phyloP scores from a whole-genome alignment of 2,797 vertebrate genomes.

The Parauchenoglanis ngamensis region DNA sequence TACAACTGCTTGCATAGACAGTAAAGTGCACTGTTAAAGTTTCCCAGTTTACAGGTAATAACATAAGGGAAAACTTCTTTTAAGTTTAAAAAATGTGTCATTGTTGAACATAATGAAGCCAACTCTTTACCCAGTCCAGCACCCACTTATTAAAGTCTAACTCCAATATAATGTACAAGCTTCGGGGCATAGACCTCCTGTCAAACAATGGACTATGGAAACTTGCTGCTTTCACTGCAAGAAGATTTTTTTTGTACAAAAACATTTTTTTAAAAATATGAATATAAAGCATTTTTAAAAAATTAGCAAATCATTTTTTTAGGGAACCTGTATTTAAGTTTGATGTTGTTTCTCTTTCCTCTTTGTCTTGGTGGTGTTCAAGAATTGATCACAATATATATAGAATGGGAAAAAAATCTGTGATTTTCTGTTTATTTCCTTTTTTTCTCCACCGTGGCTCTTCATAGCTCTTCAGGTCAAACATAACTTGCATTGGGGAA shows the following conservation, averaged over 20 bases:
- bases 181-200: slow-evolving; percentile 55
- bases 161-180: slow-evolving; percentile 66
- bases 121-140: slow-evolving; percentile 76
- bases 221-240: slow-evolving; percentile 87
- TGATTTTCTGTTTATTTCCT: slow-evolving; percentile 79
- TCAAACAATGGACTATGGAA: slow-evolving; percentile 81
- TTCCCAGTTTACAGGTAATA: slow-evolving; percentile 97
- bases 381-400: slow-evolving; percentile 86
- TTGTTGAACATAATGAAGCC: slow-evolving; percentile 79
- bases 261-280: slow-evolving; percentile 87
- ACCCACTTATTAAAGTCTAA: slow-evolving; percentile 70
- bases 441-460: slow-evolving; percentile 92
- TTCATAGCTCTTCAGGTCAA: slow-evolving; percentile 99
- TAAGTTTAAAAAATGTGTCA: slow-evolving; percentile 77
- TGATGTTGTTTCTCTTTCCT: slow-evolving; percentile 81
- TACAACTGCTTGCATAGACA: slow-evolving; percentile 89
- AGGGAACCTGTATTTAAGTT: slow-evolving; percentile 93
- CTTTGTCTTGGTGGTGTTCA: slow-evolving; percentile 93
- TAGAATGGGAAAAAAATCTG: slow-evolving; percentile 77
- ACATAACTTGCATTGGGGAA: slow-evolving; percentile 98
- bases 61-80: slow-evolving; percentile 90
- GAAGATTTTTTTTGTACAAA: slow-evolving; percentile 84
- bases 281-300: slow-evolving; percentile 80
- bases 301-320: slow-evolving; percentile 87
- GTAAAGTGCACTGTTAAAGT: slow-evolving; percentile 97